These are phyloP conservation scores for Lithophane leautieri DNA, from an alignment of 2,888 invertebrate species.

Conservation along the genomic window DNA sequence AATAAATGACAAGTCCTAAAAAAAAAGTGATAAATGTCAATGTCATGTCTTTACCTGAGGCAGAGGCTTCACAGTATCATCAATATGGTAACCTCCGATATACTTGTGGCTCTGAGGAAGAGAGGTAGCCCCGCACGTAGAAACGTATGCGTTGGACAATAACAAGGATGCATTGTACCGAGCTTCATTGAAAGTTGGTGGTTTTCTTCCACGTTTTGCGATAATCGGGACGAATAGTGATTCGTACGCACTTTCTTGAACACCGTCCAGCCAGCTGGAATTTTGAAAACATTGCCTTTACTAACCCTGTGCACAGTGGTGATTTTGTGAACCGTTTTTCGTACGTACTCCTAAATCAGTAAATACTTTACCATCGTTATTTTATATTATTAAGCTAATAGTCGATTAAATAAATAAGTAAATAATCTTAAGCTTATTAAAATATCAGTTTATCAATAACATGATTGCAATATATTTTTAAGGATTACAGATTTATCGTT, in stretches of 20 bases:
- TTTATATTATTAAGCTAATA: too few relatives aligned
- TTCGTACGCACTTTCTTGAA: constrained; percentile 54
- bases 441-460: too few relatives aligned
- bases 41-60: constrained; percentile 72
- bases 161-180: constrained; percentile 77
- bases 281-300: neutral
- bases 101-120: constrained; percentile 78
- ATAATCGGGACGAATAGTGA: constrained; percentile 66
- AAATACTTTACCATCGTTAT: too few relatives aligned
- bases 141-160: constrained; percentile 78
- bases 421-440: too few relatives aligned
- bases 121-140: constrained; percentile 68
- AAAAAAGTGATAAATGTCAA: too few relatives aligned
- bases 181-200: constrained; percentile 71
- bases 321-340: neutral
- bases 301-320: too few relatives aligned
- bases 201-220: constrained; percentile 68
- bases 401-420: too few relatives aligned
- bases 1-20: neutral
- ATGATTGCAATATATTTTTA: too few relatives aligned
- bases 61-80: constrained; percentile 72
- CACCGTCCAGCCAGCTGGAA: constrained; percentile 32
- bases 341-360: neutral
- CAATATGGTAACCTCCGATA: constrained; percentile 81
- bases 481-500: too few relatives aligned